phyloP scores from a whole-genome alignment of 2,113 vertebrate species.

The Pipra filicauda region DNA sequence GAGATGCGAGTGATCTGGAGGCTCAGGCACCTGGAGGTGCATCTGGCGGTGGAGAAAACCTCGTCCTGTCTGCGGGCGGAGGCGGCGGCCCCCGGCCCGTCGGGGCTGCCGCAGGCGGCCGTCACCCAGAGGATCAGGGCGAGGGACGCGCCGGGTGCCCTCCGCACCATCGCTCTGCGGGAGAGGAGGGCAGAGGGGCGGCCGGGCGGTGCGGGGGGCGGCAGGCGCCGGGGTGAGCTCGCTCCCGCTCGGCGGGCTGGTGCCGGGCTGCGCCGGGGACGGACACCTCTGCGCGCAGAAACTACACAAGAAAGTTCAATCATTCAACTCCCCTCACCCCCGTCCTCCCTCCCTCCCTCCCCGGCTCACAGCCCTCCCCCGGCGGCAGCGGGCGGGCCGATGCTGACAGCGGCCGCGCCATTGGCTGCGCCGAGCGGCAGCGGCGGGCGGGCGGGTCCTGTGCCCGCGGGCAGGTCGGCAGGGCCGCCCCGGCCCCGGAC shows the following conservation, averaged over 20 bases:
- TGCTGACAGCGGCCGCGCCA: constrained; percentile 36
- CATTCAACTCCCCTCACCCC: constrained; percentile 48
- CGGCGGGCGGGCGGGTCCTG: not conserved
- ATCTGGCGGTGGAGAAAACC: constrained; percentile 85
- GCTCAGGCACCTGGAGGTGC: constrained; percentile 91
- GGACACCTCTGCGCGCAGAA: constrained; percentile 30
- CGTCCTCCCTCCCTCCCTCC: not conserved
- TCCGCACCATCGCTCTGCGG: constrained; percentile 73
- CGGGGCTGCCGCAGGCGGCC: constrained; percentile 70
- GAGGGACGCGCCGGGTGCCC: constrained; percentile 70
- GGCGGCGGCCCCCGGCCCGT: constrained; percentile 44
- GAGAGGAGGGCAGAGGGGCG: not conserved
- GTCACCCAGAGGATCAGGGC: constrained; percentile 85
- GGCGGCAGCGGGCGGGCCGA: constrained; percentile 23
- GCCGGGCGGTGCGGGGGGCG: not conserved
- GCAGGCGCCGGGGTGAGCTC: not conserved
- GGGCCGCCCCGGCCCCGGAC: not conserved
- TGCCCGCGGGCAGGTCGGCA: not conserved
- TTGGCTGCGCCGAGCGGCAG: constrained; percentile 45
- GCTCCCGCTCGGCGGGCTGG: not conserved
- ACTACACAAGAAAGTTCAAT: constrained; percentile 72
- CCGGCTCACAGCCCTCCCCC: not conserved
- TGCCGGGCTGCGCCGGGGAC: not conserved
- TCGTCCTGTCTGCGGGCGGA: constrained; percentile 84
- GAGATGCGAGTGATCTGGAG: constrained; percentile 96